Evolutionary conservation across 2,888 invertebrate species (phyloP).

Genomic region (Sphaerophoria taeniata): DNA sequence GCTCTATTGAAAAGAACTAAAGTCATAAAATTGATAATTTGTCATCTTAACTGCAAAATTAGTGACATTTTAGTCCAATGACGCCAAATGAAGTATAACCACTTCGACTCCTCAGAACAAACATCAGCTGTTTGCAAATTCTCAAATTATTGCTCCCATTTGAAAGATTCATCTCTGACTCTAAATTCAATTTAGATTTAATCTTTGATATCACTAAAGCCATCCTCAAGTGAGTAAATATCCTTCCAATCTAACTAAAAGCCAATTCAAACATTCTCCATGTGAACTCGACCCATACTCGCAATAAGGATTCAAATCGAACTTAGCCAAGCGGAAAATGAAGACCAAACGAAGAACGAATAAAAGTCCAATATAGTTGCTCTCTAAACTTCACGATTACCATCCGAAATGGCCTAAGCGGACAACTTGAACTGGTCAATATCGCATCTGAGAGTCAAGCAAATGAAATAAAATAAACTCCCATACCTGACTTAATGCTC

Average conservation of each 20-base stretch:
- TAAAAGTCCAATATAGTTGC: neutral
- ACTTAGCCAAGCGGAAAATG: constrained; percentile 31
- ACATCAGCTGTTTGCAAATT: too few species aligned
- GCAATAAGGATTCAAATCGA: constrained; percentile 61
- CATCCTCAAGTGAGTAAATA: constrained; percentile 16
- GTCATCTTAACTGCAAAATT: too few species aligned
- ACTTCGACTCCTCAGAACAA: too few species aligned
- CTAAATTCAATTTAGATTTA: constrained; percentile 16
- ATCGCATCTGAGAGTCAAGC: neutral
- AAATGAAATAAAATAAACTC: constrained; percentile 54
- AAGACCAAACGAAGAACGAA: constrained; percentile 2
- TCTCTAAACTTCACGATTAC: constrained; percentile 43
- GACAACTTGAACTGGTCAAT: constrained; percentile 33
- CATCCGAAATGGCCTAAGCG: constrained; percentile 59
- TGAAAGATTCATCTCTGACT: neutral
- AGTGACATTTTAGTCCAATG: too few species aligned
- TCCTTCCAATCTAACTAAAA: constrained; percentile 56
- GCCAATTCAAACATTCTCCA: constrained; percentile 25
- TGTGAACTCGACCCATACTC: constrained; percentile 5
- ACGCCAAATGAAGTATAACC: too few species aligned
- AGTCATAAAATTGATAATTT: too few species aligned
- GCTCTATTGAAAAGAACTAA: too few species aligned
- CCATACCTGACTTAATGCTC: constrained; percentile 50
- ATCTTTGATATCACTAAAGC: neutral
- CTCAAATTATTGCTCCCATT: too few species aligned